phyloP scores from a whole-genome alignment of 1,140 invertebrate species.

The Eupeodes corollae region DNA sequence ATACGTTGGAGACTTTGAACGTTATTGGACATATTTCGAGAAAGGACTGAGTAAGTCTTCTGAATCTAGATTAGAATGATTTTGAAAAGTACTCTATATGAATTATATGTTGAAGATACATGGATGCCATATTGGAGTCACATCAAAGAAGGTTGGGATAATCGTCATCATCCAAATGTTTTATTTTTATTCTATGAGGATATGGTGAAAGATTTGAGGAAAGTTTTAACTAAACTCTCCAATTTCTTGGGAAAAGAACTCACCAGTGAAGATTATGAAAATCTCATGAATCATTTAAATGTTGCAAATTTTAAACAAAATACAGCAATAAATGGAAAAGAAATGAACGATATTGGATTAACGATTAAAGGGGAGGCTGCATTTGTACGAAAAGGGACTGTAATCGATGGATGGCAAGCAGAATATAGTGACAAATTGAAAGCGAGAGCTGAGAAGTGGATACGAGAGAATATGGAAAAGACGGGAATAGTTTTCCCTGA shows the following conservation, averaged over 20 bases:
- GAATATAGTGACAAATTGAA: too few species aligned
- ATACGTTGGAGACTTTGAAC: conserved; percentile 58
- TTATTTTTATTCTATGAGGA: conserved; percentile 74
- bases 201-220: conserved; percentile 49
- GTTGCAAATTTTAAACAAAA: conserved; percentile 66
- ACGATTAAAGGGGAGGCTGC: conserved; percentile 39
- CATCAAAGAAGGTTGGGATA: conserved; percentile 58
- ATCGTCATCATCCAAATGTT: conserved; percentile 53
- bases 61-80: neutral
- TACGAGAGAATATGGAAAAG: too few species aligned
- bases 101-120: conserved; percentile 41
- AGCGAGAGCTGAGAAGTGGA: too few species aligned
- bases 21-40: conserved; percentile 66
- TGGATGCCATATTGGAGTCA: conserved; percentile 68
- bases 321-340: conserved; percentile 52
- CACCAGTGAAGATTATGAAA: conserved; percentile 40
- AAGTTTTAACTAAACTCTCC: conserved; percentile 42
- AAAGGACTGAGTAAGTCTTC: conserved; percentile 52
- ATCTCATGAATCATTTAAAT: conserved; percentile 50
- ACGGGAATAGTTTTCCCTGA: too few species aligned
- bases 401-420: too few species aligned
- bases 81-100: neutral
- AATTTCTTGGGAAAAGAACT: conserved; percentile 49
- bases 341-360: conserved; percentile 45
- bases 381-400: conserved; percentile 49